These are phyloP conservation scores for Apogon hyalosoma DNA, from an alignment of 2,797 vertebrate species.

Conservation along the genomic window DNA sequence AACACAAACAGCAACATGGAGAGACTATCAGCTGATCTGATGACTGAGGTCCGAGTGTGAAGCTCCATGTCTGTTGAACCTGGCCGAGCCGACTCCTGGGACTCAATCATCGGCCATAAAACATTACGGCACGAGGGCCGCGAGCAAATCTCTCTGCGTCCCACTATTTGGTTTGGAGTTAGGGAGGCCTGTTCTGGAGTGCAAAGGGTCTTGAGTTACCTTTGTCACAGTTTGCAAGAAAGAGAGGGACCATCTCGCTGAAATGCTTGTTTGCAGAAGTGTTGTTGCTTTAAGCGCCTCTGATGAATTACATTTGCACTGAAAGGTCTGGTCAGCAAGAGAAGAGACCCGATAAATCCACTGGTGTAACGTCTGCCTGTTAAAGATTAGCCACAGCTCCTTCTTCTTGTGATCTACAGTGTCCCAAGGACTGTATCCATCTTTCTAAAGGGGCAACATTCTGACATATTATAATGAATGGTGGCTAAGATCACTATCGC, in stretches of 20 bases:
- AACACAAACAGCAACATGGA: constrained; percentile 66
- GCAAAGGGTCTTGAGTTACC: constrained; percentile 55
- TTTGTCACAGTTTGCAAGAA: constrained; percentile 69
- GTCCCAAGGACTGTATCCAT: constrained; percentile 80
- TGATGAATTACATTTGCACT: constrained; percentile 79
- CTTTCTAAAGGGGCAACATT: constrained; percentile 81
- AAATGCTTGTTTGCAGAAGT: constrained; percentile 77
- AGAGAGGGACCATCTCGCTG: constrained; percentile 61
- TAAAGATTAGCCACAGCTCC: constrained; percentile 77
- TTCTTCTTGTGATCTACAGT: constrained; percentile 76
- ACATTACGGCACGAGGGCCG: constrained; percentile 75
- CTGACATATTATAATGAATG: constrained; percentile 82
- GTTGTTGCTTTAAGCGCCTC: constrained; percentile 76
- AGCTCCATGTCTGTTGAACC: constrained; percentile 77
- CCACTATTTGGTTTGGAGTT: constrained; percentile 81
- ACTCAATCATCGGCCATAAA: constrained; percentile 82
- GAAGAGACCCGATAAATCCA: constrained; percentile 79
- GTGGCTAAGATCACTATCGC: constrained; percentile 70
- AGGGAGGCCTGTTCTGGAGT: constrained; percentile 42
- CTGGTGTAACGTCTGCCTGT: constrained; percentile 74
- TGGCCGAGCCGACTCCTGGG: constrained; percentile 71
- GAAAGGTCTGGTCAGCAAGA: constrained; percentile 80
- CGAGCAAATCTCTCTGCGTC: constrained; percentile 72
- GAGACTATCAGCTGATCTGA: constrained; percentile 77
- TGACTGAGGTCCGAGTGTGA: constrained; percentile 78